Evolutionary conservation across 1,140 invertebrate genomes (phyloP), one percentile per base, ranked within the genome.

Genomic region (Scaptomyza montana): DNA sequence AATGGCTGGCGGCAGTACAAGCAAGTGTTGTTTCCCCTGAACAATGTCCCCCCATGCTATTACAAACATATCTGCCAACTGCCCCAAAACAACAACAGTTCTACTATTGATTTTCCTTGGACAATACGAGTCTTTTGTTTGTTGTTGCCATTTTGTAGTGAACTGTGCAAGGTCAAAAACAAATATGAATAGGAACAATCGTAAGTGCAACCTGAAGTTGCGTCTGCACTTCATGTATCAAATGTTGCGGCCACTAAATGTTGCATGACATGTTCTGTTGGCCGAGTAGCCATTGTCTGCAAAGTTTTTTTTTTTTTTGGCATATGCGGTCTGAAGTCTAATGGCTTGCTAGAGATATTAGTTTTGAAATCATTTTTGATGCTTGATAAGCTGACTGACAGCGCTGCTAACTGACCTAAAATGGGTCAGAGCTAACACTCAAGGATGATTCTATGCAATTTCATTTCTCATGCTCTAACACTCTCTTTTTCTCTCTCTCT

Each of bases 361-460:
- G 75, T 66, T 89, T 57, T 59, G 12, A 57, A 69, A 89, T 90
- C 60, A 78, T 63, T 77, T 85, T 77, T 89, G 89, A 90, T 85
- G 74, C 51, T 77, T 90, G 89, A 90, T 85, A 90, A 65, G 57
- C 74, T 80, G 85, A 84, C 79, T 90, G 87, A 90, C 87, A 89
- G 69, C 55, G 63, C 70, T 74, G 46, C 54, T 49, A 79, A 69
- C 62, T 68, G 50, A 50, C 63, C 64, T 28, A 87, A 36, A 86
- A 78, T 82, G 82, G 81, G 82, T 86, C 81, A 86, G 69, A 61
- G 67, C 36, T 16, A 13, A 53, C 36, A 28, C 36, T 46, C 45
- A 56, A 39, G 50, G 50, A 75, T 25, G 21, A 25, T 59, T 21
- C 57, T 41, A 41, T 5, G 30, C 30, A 56, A 19, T 54, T 28